Base-by-base conservation (phyloP, 2,888 invertebrate genomes). In the Cataglyphis livida region DNA sequence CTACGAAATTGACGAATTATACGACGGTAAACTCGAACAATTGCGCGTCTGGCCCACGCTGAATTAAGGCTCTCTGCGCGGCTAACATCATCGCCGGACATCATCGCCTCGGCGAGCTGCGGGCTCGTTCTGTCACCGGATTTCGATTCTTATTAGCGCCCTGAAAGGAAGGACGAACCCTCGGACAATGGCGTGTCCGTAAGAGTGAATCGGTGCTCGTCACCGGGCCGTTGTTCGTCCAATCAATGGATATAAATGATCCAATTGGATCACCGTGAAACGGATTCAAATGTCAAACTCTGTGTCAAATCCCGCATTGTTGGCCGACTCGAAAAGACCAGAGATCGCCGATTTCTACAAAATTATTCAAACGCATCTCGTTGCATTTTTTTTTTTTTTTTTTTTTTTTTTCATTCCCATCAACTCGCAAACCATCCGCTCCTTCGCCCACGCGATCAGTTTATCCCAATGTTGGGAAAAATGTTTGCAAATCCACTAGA, bases 1-100 rank as follows among this genome's bases (percentile, higher is more conserved):
- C 65, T 32, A 18, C 57, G 70, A 41, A 70, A 54, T 70, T 78
- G 76, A 81, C 71, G 79, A 84, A 88, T 88, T 87, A 88, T 84
- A 87, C 87, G 83, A 82, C 81, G 65, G 54, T 71, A 38, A 83
- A 71, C 75, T 83, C 81, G 28, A 71, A 79, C 85, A 83, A 83
- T 86, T 83, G 82, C 68, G 75, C 38, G 54, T 28, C 73, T 78
- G 84, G 68, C 81, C 81, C 74, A 75, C 79, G 87, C 57, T 70
- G 59, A 83, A 87, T 83, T 88, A 64, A 70, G 48, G 59, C 71
- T 48, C 59, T 48, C 25, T 32, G 57, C 38, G 35, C 38, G 28
- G 54, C 54, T 41, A 12, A 25, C 54, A 15, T n/a, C 44, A 18
- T n/a, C 41, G 61, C 59, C 28, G 59, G 48, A 6, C 48, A 44